Evolutionary conservation across 2,113 vertebrate species (phyloP).

Genomic region (Anoura caudifer): DNA sequence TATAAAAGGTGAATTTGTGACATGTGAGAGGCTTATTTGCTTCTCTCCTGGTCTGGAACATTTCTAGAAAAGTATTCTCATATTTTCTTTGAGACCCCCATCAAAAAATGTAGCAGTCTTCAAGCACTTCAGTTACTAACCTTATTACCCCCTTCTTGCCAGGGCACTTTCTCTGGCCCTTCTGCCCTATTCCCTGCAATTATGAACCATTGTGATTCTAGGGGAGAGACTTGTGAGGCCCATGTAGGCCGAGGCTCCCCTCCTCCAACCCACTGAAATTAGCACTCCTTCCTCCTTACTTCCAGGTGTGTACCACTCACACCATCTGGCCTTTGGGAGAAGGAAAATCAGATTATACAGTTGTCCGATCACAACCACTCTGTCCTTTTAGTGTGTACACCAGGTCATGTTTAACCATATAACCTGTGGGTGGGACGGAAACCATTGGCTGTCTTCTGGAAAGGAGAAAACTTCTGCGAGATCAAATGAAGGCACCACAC

Average conservation of each 20-base stretch:
- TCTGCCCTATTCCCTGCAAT: not conserved
- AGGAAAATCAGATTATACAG: conserved; percentile 18
- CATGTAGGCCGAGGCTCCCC: not conserved
- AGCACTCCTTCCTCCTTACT: not conserved
- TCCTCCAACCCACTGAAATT: not conserved
- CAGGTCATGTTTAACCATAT: conserved; percentile 27
- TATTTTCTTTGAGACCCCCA: not conserved
- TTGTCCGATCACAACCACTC: conserved; percentile 17
- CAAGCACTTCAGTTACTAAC: not conserved
- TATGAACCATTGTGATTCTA: not conserved
- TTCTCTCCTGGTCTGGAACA: not conserved
- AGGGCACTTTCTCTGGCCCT: not conserved
- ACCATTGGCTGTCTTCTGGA: not conserved
- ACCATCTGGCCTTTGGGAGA: not conserved
- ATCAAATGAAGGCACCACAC: not conserved
- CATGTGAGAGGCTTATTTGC: not conserved
- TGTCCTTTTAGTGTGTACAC: conserved; percentile 41
- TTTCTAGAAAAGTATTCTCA: not conserved
- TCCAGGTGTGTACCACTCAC: not conserved
- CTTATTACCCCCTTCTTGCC: not conserved
- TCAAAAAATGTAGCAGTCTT: not conserved
- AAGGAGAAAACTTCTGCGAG: not conserved
- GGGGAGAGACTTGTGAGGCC: not conserved
- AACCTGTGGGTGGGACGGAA: not conserved
- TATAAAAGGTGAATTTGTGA: conserved; percentile 34